Evolutionary conservation across 2,113 vertebrate genomes (phyloP), one percentile per base, ranked within the genome.

Genomic region (Actinemys pallida): DNA sequence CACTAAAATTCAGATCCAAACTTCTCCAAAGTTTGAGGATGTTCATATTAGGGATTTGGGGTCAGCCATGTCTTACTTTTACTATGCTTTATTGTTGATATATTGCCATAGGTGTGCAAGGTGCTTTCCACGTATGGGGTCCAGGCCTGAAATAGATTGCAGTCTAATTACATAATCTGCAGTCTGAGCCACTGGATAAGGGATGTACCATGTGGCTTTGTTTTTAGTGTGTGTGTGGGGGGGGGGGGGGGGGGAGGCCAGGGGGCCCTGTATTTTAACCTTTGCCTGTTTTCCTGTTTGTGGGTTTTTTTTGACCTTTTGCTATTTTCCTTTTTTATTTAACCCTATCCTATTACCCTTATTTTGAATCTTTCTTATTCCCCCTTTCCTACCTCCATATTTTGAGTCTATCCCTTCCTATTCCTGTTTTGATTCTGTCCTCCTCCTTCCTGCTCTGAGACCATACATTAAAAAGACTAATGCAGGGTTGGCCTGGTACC

Each of bases 91-190:
- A 25, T 90, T 94, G 85, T 95, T 92, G 94, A 94, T 50, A 84
- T 39, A 59, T 10, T 80, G 29, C 89, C 90, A 76, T 20, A 80
- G 47, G 81, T 84, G 89, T 45, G 52, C n/a, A 82, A 39, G 25
- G 39, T 91, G 76, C 93, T 95, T 94, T 89, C 95, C 94, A 95
- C 95, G 82, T 76, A 69, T 42, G 88, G 53, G 72, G 17, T 69
- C 8, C 35, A 39, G 35, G 86, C n/a, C 10, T 96, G 87, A 84
- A 42, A 87, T 88, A 94, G 69, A 2, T 89, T 75, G 85, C 8
- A 39, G 81, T 90, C 89, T 90, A 76, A 88, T 29, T 29, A 50
- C 14, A 27, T 19, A 83, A 93, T 94, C 19, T 79, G 17, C 65
- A 69, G 35, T 22, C 17, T 86, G 83, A 59, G 84, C 85, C 54